Evolutionary conservation across 2,888 invertebrate species (phyloP).

Genomic region (Hydrotaea diabolus): DNA sequence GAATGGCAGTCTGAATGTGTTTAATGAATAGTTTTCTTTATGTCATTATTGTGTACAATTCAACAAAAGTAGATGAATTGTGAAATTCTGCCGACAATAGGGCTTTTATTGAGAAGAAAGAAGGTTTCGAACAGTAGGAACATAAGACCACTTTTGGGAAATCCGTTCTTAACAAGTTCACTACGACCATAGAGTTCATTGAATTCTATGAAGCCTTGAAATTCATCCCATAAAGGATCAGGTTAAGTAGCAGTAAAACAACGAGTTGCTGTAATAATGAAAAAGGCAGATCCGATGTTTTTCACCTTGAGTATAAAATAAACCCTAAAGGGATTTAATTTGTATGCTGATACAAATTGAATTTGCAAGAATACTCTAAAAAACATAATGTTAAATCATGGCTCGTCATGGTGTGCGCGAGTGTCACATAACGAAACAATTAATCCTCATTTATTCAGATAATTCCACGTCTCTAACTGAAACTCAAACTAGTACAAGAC

Average conservation of each 20-base stretch:
- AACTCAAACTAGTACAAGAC: too few species aligned
- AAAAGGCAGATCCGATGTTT: too few species aligned
- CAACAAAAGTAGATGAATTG: constrained; percentile 41
- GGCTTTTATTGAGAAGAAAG: neutral
- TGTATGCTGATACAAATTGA: too few species aligned
- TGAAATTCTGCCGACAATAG: constrained; percentile 16
- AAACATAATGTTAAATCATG: too few species aligned
- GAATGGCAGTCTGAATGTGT: constrained; percentile 17
- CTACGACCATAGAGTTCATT: neutral
- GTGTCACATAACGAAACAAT: too few species aligned
- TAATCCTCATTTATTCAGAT: too few species aligned
- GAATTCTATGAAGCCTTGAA: constrained; percentile 23
- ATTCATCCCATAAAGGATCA: constrained; percentile 6
- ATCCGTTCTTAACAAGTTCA: neutral
- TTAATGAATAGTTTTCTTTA: constrained; percentile 57
- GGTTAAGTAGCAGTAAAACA: neutral
- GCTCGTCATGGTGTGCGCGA: too few species aligned
- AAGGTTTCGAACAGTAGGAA: neutral
- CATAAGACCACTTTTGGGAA: neutral
- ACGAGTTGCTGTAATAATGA: too few species aligned
- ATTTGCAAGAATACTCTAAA: too few species aligned
- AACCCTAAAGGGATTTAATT: too few species aligned
- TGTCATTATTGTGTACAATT: constrained; percentile 10
- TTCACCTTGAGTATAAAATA: too few species aligned
- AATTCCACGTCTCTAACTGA: too few species aligned